Percentiles rank a stretch among this genome's conserved stretches.
Evolutionary conservation across 2,888 invertebrate genomes (phyloP).

Genomic region (Taphrorychus bicolor): DNA sequence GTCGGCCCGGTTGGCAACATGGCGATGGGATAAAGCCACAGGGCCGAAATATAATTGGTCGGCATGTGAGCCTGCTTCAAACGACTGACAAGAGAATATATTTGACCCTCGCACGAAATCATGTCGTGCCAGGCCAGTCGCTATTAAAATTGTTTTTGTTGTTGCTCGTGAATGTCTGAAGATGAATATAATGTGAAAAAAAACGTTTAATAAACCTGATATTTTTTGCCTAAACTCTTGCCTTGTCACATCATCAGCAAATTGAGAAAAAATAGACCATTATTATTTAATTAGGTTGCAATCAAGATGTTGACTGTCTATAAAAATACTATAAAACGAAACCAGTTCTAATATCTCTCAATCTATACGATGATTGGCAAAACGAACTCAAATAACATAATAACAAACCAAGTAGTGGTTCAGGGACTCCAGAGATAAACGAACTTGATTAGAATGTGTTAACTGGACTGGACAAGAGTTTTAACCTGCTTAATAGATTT

Average conservation of each 20-base stretch:
- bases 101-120: conserved; percentile 50
- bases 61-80: conserved; percentile 57
- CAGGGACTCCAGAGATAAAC: conserved; percentile 28
- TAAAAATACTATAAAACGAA: neutral
- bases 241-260: too few species aligned
- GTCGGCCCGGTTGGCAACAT: conserved; percentile 35
- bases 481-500: conserved; percentile 31
- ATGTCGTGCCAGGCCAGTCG: conserved; percentile 41
- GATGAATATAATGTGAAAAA: neutral
- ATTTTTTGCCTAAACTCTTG: too few species aligned
- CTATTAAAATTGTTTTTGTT: conserved; percentile 19
- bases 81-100: conserved; percentile 52
- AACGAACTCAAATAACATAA: conserved; percentile 10
- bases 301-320: conserved; percentile 3
- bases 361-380: conserved; percentile 26
- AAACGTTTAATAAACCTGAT: too few species aligned
- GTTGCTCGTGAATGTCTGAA: too few species aligned
- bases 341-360: conserved; percentile 10
- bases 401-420: conserved; percentile 17
- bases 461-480: conserved; percentile 29
- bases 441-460: conserved; percentile 30
- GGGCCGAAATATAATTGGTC: conserved; percentile 58
- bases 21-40: conserved; percentile 55
- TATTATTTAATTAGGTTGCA: conserved; percentile 7
- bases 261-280: neutral